A percentile compares a stretch with the other conserved stretches of the same genome.
phyloP scores from a whole-genome alignment of 1,140 invertebrate genomes.

The Agrypnia vestita region DNA sequence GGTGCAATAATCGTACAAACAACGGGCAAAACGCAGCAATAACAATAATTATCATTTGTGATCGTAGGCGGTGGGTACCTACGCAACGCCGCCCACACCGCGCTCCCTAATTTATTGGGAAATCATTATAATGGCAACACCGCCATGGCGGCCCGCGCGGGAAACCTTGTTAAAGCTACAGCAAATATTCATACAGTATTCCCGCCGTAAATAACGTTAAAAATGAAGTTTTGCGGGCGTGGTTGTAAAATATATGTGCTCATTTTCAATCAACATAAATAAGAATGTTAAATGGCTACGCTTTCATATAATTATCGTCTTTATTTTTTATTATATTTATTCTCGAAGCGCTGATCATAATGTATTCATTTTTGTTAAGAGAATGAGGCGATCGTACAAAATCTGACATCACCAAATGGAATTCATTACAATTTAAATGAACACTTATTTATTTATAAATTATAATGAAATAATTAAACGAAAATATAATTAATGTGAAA shows the following conservation, averaged over 20 bases:
- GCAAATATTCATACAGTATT: constrained; percentile 27
- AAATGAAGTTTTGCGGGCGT: constrained; percentile 8
- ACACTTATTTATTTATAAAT: no score
- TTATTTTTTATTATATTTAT: no score
- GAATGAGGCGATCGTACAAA: no score
- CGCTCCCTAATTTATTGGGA: constrained; percentile 57
- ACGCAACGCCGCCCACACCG: constrained; percentile 1
- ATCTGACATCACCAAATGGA: no score
- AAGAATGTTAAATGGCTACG: no score
- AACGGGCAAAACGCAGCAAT: constrained; percentile 49
- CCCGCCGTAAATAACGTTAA: constrained; percentile 22
- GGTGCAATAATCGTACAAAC: constrained; percentile 51
- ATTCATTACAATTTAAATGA: no score
- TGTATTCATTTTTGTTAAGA: background rate
- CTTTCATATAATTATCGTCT: no score
- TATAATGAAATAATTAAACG: no score
- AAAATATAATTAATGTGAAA: no score
- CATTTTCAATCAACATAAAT: no score
- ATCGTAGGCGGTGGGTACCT: constrained; percentile 35
- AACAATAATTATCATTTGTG: constrained; percentile 59
- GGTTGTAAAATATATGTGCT: no score
- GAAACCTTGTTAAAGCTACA: constrained; percentile 22
- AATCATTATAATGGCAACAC: constrained; percentile 48
- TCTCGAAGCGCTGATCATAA: no score
- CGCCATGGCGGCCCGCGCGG: background rate